These are phyloP conservation scores for Macrosoma leucophasiata DNA, from an alignment of 2,888 invertebrate species.

Conservation along the genomic window DNA sequence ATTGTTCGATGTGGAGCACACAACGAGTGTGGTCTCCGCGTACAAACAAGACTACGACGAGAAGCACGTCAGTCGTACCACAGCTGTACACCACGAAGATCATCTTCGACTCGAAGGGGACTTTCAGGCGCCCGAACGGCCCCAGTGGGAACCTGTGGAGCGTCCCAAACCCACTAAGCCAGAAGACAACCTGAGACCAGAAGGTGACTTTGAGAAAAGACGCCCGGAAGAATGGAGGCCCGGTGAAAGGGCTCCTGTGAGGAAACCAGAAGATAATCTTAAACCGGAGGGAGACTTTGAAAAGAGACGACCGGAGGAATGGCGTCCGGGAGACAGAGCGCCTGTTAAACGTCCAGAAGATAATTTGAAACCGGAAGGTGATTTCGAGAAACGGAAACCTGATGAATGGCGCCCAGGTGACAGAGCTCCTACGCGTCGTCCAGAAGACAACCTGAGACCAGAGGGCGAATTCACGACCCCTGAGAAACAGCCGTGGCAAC, in stretches of 20 bases:
- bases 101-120: conserved; percentile 84
- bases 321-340: conserved; percentile 55
- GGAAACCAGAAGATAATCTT: conserved; percentile 76
- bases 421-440: conserved; percentile 37
- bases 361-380: conserved; percentile 67
- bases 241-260: conserved; percentile 67
- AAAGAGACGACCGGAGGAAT: conserved; percentile 47
- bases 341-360: conserved; percentile 73
- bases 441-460: conserved; percentile 70
- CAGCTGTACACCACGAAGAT: conserved; percentile 79
- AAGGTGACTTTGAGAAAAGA: conserved; percentile 63
- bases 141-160: conserved; percentile 74
- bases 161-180: conserved; percentile 72
- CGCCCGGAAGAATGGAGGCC: conserved; percentile 65
- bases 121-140: conserved; percentile 73
- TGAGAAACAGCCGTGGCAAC: conserved; percentile 49
- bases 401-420: conserved; percentile 50
- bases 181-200: conserved; percentile 54
- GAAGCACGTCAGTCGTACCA: conserved; percentile 77
- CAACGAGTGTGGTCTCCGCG: conserved; percentile 75
- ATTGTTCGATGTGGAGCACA: conserved; percentile 75
- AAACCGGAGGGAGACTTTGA: conserved; percentile 64
- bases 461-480: conserved; percentile 68
- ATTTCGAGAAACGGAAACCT: conserved; percentile 50
- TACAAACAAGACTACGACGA: conserved; percentile 80